A percentile compares a stretch with the other conserved stretches of the same genome.
phyloP scores from a whole-genome alignment of 2,888 invertebrate genomes.

The Dynastes hyllus region DNA sequence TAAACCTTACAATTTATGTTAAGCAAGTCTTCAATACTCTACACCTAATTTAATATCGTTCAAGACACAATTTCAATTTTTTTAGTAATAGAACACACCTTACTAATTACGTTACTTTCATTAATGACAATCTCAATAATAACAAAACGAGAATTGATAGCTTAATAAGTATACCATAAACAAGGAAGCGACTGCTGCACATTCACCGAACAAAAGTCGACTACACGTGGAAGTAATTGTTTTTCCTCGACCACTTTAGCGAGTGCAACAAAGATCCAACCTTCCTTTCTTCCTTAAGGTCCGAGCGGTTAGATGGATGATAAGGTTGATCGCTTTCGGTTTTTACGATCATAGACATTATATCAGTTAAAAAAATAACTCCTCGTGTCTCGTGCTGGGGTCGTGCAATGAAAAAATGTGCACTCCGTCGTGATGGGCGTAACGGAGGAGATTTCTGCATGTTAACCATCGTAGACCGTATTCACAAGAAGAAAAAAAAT shows the following conservation, averaged over 20 bases:
- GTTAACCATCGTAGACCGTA: slow-evolving; percentile 57
- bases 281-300: slow-evolving; percentile 26
- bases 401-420: slow-evolving; percentile 33
- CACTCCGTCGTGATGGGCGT: slow-evolving; percentile 60
- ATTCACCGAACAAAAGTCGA: slow-evolving; percentile 38
- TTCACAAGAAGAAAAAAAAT: slow-evolving; percentile 39
- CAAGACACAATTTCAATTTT: not conserved
- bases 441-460: slow-evolving; percentile 58
- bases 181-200: slow-evolving; percentile 31
- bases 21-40: not conserved
- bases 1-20: slow-evolving; percentile 17
- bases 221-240: slow-evolving; percentile 39
- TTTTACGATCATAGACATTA: slow-evolving; percentile 53
- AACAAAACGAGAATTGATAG: slow-evolving; percentile 17
- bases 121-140: slow-evolving; percentile 21
- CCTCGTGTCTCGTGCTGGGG: slow-evolving; percentile 51
- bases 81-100: slow-evolving; percentile 7
- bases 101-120: slow-evolving; percentile 13
- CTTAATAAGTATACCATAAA: slow-evolving; percentile 32
- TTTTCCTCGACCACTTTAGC: slow-evolving; percentile 15
- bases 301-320: slow-evolving; percentile 30
- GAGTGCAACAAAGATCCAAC: slow-evolving; percentile 13
- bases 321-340: slow-evolving; percentile 51
- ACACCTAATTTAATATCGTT: slow-evolving; percentile 10
- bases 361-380: slow-evolving; percentile 51